A percentile compares a stretch with the other conserved stretches of the same genome.
phyloP scores from a whole-genome alignment of 2,888 invertebrate species.

The Crioceris asparagi region DNA sequence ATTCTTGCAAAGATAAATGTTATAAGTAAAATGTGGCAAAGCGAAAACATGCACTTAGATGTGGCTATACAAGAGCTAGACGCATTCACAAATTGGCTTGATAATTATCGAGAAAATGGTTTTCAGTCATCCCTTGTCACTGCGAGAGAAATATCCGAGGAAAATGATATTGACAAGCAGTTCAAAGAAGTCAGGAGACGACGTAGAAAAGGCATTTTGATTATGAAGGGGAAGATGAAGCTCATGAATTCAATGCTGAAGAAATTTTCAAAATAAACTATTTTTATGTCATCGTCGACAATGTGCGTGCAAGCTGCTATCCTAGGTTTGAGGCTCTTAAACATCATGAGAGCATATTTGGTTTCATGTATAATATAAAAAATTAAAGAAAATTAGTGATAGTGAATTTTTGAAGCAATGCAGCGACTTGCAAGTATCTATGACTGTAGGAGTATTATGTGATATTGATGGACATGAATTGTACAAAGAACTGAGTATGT shows the following conservation, averaged over 20 bases:
- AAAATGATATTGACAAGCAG: constrained; percentile 1
- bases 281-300: no score
- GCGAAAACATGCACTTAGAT: constrained; percentile 3
- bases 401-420: background rate
- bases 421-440: constrained; percentile 2
- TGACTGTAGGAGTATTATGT: background rate
- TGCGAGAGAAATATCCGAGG: constrained; percentile 11
- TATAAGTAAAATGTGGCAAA: no score
- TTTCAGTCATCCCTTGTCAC: constrained; percentile 12
- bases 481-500: no score
- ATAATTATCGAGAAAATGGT: no score
- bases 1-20: background rate
- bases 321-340: no score
- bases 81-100: no score
- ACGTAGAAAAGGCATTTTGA: constrained; percentile 1
- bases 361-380: constrained; percentile 3
- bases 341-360: constrained; percentile 3
- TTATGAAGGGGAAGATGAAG: constrained; percentile 4
- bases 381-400: constrained; percentile 1
- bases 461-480: no score
- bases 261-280: constrained; percentile 2
- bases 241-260: constrained; percentile 4
- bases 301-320: no score
- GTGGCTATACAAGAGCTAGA: constrained; percentile 5
- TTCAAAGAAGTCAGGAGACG: constrained; percentile 1